A percentile compares a stretch with the other conserved stretches of the same genome.
These are phyloP conservation scores for Corythoichthys intestinalis DNA, from an alignment of 2,113 vertebrate species.

Conservation along the genomic window DNA sequence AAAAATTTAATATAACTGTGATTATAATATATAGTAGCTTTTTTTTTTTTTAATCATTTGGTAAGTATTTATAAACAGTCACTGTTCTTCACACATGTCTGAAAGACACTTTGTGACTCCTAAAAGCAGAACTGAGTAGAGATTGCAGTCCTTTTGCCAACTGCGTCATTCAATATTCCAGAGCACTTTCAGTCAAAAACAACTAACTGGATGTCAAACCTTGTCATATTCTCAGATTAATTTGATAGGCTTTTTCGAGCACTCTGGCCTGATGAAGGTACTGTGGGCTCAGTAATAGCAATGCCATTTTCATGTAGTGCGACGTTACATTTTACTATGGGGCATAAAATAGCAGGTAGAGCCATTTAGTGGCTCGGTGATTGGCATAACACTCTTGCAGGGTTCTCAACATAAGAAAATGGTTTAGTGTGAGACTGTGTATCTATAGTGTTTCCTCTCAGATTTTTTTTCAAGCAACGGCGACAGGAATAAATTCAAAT, in stretches of 20 bases:
- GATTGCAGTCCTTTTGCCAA: constrained; percentile 1
- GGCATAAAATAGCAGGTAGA: constrained; percentile 49
- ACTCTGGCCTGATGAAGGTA: constrained; percentile 52
- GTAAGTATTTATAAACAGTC: too few relatives aligned
- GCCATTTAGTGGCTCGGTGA: constrained; percentile 40
- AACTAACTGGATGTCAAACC: constrained; percentile 38
- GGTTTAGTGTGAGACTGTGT: constrained; percentile 9
- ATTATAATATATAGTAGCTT: too few relatives aligned
- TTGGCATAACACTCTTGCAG: constrained; percentile 25
- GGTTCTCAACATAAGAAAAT: constrained; percentile 19
- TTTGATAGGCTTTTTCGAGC: constrained; percentile 47
- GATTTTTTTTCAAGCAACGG: too few relatives aligned
- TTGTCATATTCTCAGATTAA: constrained; percentile 57
- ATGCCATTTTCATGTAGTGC: constrained; percentile 59
- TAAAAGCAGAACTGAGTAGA: constrained; percentile 10
- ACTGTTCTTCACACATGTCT: too few relatives aligned
- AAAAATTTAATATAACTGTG: too few relatives aligned
- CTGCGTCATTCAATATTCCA: constrained; percentile 15
- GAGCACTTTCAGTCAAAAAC: constrained; percentile 21
- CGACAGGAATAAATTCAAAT: too few relatives aligned
- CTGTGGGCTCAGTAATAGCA: constrained; percentile 52
- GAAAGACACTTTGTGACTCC: constrained; percentile 24
- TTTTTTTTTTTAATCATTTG: too few relatives aligned
- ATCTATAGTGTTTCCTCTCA: too few relatives aligned
- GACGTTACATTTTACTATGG: constrained; percentile 60